A percentile compares a stretch with the other conserved stretches of the same genome.
These are phyloP conservation scores for Dissostichus mawsoni DNA, from an alignment of 2,113 vertebrate species.

Conservation along the genomic window DNA sequence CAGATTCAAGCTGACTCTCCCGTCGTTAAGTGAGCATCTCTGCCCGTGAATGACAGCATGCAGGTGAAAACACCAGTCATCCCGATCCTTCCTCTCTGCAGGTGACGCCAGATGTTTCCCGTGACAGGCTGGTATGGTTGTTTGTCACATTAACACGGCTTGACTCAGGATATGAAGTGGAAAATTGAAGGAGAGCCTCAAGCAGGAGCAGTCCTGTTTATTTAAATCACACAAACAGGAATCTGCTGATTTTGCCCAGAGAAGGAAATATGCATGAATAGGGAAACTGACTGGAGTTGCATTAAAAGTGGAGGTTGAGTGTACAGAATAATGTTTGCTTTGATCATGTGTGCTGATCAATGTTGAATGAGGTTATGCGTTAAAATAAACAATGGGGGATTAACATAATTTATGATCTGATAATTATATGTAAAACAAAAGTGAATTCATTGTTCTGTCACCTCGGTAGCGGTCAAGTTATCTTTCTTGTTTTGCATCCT, in stretches of 20 bases:
- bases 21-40: slow-evolving; percentile 10
- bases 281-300: slow-evolving; percentile 35
- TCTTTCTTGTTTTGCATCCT: not conserved
- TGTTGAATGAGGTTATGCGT: not conserved
- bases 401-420: not conserved
- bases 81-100: slow-evolving; percentile 23
- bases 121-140: slow-evolving; percentile 40
- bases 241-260: slow-evolving; percentile 6
- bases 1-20: slow-evolving; percentile 13
- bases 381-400: not conserved
- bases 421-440: too few species aligned
- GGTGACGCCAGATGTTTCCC: slow-evolving; percentile 38
- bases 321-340: not conserved
- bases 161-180: slow-evolving; percentile 52
- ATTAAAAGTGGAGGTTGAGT: not conserved
- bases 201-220: slow-evolving; percentile 53
- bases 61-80: slow-evolving; percentile 41
- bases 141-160: slow-evolving; percentile 65
- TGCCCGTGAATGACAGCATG: slow-evolving; percentile 41
- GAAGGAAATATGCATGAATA: slow-evolving; percentile 24
- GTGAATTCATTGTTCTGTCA: not conserved
- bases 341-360: not conserved
- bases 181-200: slow-evolving; percentile 55
- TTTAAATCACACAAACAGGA: slow-evolving; percentile 44
- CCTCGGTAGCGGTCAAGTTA: not conserved